Percentiles rank a stretch among this genome's conserved stretches.
These are phyloP conservation scores for Antitype chi DNA, from an alignment of 2,888 invertebrate species.

Conservation along the genomic window DNA sequence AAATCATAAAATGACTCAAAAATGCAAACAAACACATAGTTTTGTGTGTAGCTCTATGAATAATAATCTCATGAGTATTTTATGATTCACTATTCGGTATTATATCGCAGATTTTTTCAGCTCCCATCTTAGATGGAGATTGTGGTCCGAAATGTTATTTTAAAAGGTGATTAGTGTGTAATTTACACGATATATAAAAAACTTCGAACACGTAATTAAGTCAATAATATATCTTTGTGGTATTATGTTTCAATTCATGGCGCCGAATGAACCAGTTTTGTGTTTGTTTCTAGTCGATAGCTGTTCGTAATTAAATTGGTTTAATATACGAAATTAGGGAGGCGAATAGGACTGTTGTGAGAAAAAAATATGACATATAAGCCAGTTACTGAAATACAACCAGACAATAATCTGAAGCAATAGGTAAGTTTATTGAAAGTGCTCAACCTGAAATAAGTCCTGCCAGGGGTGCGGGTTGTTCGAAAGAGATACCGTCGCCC, in stretches of 20 bases:
- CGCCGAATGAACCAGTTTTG: constrained; percentile 1
- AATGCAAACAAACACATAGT: constrained; percentile 36
- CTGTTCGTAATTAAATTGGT: neutral
- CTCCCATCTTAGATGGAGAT: constrained; percentile 14
- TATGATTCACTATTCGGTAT: constrained; percentile 6
- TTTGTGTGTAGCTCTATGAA: constrained; percentile 14
- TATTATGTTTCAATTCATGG: neutral
- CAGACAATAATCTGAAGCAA: neutral
- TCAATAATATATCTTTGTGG: neutral
- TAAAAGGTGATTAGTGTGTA: constrained; percentile 37
- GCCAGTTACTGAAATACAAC: neutral
- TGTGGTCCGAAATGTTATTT: constrained; percentile 37
- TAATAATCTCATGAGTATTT: constrained; percentile 28
- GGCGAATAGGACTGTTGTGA: neutral
- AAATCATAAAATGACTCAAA: constrained; percentile 22
- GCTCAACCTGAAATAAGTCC: neutral
- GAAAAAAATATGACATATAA: neutral
- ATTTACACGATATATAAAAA: constrained; percentile 31
- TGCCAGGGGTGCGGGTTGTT: no score
- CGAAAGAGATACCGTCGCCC: no score
- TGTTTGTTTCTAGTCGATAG: neutral
- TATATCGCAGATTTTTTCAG: constrained; percentile 12
- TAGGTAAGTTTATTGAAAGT: neutral
- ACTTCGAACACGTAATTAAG: constrained; percentile 14
- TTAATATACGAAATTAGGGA: neutral